phyloP scores from a whole-genome alignment of 2,888 invertebrate species.

The Drosophila nr. medialis region DNA sequence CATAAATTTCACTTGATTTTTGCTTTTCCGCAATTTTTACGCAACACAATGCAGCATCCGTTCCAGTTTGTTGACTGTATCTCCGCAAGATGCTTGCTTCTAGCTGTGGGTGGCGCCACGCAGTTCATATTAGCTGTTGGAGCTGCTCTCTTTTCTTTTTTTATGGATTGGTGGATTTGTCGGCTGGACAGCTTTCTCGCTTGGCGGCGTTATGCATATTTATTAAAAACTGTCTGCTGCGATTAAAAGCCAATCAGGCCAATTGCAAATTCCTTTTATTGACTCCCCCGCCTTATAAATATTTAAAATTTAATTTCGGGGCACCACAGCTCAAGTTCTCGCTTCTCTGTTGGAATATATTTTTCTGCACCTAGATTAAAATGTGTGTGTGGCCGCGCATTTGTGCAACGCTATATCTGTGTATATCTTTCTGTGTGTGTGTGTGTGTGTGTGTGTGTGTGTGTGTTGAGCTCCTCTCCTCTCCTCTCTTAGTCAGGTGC shows the following conservation, averaged over 20 bases:
- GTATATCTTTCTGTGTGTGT: constrained; percentile 10
- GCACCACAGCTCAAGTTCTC: constrained; percentile 60
- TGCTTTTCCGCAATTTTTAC: constrained; percentile 59
- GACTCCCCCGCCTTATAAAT: constrained; percentile 72
- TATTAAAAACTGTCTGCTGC: constrained; percentile 80
- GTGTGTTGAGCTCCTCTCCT: constrained; percentile 1
- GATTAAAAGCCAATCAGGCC: constrained; percentile 79
- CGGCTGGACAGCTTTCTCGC: constrained; percentile 11
- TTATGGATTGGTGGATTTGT: constrained; percentile 4
- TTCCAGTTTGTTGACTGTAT: constrained; percentile 33
- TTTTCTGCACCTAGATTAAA: constrained; percentile 63
- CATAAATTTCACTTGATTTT: constrained; percentile 76
- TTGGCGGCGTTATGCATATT: constrained; percentile 72
- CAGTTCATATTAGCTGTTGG: constrained; percentile 46
- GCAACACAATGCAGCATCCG: constrained; percentile 64
- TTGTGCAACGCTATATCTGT: constrained; percentile 26
- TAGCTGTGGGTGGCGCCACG: constrained; percentile 8
- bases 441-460: constrained; percentile 10
- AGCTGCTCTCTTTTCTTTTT: constrained; percentile 11
- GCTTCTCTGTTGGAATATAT: constrained; percentile 47
- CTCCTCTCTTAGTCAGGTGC: constrained; percentile 21
- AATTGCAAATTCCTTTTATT: constrained; percentile 80
- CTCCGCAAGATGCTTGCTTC: constrained; percentile 36
- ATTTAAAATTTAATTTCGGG: constrained; percentile 79
- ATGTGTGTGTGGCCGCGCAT: constrained; percentile 31